Evolutionary conservation across 2,113 vertebrate species (phyloP), one percentile per base, ranked within the genome.

Genomic region (Saimiri boliviensis): DNA sequence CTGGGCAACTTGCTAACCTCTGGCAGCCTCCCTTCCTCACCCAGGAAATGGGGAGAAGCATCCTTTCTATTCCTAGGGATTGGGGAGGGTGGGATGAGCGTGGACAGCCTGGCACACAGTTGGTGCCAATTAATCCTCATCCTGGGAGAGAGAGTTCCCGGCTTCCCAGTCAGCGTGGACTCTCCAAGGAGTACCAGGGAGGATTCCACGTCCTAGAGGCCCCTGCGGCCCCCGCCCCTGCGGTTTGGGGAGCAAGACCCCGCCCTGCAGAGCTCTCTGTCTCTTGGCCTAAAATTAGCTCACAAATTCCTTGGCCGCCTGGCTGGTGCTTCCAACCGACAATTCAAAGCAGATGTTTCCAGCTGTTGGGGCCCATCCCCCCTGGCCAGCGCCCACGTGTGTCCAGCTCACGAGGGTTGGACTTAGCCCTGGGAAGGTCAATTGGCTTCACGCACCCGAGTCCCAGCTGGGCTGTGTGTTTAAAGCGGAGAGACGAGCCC

Each of bases 271-370:
- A 74, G 81, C n/a, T 40, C 71, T 83, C 94, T 10, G 86, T 96
- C 86, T 97, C 87, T 95, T 83, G 87, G 91, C 97, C 97, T 98
- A 97, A 98, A 97, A 97, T 98, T 98, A 98, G 97, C 96, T 95
- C 84, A 82, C 93, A 80, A 90, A 98, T 98, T 98, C 97, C 93
- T 97, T 79, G 92, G 97, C 97, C 79, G 95, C 95, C 84, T 77
- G 95, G 94, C 73, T 2, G 16, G 70, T 6, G 91, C 94, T 97
- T 94, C 93, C 85, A 95, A 84, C 76, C 1, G 16, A 97, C 95
- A 93, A 98, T 97, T 95, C 66, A 82, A 98, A 98, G 96, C 98
- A 98, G 98, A 98, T 98, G 98, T 98, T 94, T 68, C 80, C 97
- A 98, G 98, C 97, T 98, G 98, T 49, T 0, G 27, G 42, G 37